Percentiles rank a stretch among this genome's conserved stretches.
Evolutionary conservation across 1,140 invertebrate genomes (phyloP).

Genomic region (Listronotus bonariensis): DNA sequence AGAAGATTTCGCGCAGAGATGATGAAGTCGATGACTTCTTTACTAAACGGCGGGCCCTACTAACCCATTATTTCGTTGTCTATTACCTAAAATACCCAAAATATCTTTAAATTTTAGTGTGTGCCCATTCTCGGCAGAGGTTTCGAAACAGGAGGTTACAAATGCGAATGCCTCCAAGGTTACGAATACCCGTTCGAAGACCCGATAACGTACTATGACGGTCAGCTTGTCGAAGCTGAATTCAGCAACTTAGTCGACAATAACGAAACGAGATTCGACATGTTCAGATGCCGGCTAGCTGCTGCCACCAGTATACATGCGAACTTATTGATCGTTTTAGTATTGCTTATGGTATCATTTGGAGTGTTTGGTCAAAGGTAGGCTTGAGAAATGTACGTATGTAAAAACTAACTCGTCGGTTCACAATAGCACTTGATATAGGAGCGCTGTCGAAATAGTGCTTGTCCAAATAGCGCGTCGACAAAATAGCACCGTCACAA

Average conservation of each 20-base stretch:
- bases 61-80: too few species aligned
- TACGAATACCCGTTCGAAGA: conserved; percentile 98
- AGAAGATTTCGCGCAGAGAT: too few species aligned
- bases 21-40: too few species aligned
- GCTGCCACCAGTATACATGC: conserved; percentile 62
- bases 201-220: conserved; percentile 92
- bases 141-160: conserved; percentile 93
- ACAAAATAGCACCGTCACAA: too few species aligned
- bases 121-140: conserved; percentile 90
- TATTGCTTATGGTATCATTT: conserved; percentile 37
- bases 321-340: conserved; percentile 37
- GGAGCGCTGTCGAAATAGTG: too few species aligned
- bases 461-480: too few species aligned
- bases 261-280: conserved; percentile 80
- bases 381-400: background rate
- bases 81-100: too few species aligned
- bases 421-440: too few species aligned
- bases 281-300: conserved; percentile 90
- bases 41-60: too few species aligned
- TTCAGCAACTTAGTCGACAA: conserved; percentile 84
- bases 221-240: conserved; percentile 93
- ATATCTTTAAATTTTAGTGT: conserved; percentile 69
- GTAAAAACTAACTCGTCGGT: background rate
- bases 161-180: conserved; percentile 96
- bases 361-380: conserved; percentile 29